Evolutionary conservation across 2,113 vertebrate species (phyloP).

Genomic region (Amphilophus citrinellus): DNA sequence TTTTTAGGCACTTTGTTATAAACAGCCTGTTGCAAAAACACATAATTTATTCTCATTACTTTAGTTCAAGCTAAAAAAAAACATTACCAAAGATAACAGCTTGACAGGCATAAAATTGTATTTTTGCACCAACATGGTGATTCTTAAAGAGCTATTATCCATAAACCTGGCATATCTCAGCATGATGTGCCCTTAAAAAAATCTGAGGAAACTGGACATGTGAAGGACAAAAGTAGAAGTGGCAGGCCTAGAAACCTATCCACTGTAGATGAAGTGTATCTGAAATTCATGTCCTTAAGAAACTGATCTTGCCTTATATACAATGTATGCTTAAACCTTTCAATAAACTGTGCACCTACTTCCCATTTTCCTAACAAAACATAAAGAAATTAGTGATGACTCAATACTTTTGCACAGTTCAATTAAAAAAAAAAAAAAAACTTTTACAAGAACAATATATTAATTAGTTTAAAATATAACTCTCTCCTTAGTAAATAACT

Average conservation of each 20-base stretch:
- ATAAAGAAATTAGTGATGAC: neutral
- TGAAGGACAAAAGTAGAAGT: neutral
- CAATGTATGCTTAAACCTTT: rapidly evolving
- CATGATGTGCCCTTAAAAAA: no score
- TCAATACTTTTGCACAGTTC: neutral
- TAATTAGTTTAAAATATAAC: neutral
- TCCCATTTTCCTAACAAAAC: neutral
- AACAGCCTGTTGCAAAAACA: neutral
- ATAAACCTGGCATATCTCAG: no score
- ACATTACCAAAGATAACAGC: neutral
- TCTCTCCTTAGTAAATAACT: neutral
- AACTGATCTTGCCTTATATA: neutral
- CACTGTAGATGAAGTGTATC: neutral
- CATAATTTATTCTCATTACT: neutral
- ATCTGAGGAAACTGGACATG: neutral
- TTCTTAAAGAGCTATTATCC: neutral
- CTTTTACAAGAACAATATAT: neutral
- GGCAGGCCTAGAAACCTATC: neutral
- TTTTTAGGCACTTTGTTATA: neutral
- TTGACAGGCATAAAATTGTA: no score
- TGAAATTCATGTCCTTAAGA: neutral
- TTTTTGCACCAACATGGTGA: neutral
- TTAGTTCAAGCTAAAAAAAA: neutral
- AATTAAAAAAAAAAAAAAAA: neutral
- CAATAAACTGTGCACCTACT: neutral